Evolutionary conservation across 1,140 invertebrate genomes (phyloP), one percentile per base, ranked within the genome.

Genomic region (Eciton burchellii): DNA sequence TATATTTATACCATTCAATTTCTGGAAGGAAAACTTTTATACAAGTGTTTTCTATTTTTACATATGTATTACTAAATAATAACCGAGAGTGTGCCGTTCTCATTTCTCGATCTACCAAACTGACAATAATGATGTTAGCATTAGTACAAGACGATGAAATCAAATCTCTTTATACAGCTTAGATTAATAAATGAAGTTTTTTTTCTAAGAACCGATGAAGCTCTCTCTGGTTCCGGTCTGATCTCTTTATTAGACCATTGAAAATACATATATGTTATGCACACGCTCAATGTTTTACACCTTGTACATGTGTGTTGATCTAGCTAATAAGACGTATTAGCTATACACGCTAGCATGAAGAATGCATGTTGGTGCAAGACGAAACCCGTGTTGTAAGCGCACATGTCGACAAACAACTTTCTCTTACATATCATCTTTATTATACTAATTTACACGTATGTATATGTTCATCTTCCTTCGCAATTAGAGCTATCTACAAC

Each of bases 141-240:
- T 70, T 84, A 87, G 29, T 77, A 56, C 35, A 81, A 62, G 70
- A 71, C 66, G 60, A 74, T 26, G n/a, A 84, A 65, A 81, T 81
- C 81, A 74, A 66, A 86, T 76, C 54, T 65, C 73, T 72, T 87
- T 84, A 84, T 87, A 73, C 19, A 68, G 21, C 24, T 73, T 81
- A 84, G 68, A 82, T 72, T 47, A 88, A 88, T 82, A 87, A 87
- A 87, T 68, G 29, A 66, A 77, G 79, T 52, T 0, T 72, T 72
- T 84, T 87, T 68, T 81, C 65, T 59, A 62, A 52, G 29, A 57
- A 14, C n/a, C 1, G 19, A 59, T 19, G 2, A 35, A 35, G 49
- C 54, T 66, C 54, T 73, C 82, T 86, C 29, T 11, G 35, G 16
- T 56, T 79, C 74, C 62, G n/a, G 12, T 26, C 3, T 41, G 59